Base-by-base conservation (phyloP, 2,888 invertebrate genomes). In the Anarsia innoxiella region DNA sequence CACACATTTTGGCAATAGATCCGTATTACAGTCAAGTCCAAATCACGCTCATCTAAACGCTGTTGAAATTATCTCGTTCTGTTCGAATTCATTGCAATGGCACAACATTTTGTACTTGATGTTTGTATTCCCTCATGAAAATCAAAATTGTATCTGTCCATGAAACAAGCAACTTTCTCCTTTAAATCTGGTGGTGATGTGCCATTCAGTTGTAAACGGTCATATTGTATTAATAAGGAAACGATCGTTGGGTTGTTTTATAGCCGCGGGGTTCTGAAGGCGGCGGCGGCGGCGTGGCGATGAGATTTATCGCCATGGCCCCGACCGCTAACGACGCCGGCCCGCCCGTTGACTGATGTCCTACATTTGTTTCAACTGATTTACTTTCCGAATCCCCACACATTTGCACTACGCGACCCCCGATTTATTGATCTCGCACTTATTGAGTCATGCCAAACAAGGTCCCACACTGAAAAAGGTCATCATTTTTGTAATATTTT, bases 361-460 rank as follows among this genome's bases (percentile, higher is more conserved):
- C 53, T 59, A 70, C 82, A 84, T 84, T 83, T 80, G 80, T 84
- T 82, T 73, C 71, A 66, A 73, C 79, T 78, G 78, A 82, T 83
- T 82, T 82, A 80, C 77, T 79, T 71, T 66, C 59, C 56, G 52
- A 53, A 55, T 62, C 62, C 56, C 57, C 67, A 63, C 64, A 68
- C 66, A 66, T 69, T 71, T 66, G 57, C 57, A 59, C 53, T 53
- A 55, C 62, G 59, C 48, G 48, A 50, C 58, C 57, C 51, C 48
- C 53, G 28, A 28, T 62, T 56, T 58, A 62, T 60, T 53, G 60
- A 56, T 49, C 48, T 50, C 53, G 47, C 50, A 39, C 55, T 50
- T 54, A 59, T 55, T 59, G 54, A 57, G 48, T 41, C 36, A 45
- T 39, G 38, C 35, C 12, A 12, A 13, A 26, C 15, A 26, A 9